Conservation (phyloP, 2,113 vertebrate genomes). For the Pterophyllum scalare region DNA sequence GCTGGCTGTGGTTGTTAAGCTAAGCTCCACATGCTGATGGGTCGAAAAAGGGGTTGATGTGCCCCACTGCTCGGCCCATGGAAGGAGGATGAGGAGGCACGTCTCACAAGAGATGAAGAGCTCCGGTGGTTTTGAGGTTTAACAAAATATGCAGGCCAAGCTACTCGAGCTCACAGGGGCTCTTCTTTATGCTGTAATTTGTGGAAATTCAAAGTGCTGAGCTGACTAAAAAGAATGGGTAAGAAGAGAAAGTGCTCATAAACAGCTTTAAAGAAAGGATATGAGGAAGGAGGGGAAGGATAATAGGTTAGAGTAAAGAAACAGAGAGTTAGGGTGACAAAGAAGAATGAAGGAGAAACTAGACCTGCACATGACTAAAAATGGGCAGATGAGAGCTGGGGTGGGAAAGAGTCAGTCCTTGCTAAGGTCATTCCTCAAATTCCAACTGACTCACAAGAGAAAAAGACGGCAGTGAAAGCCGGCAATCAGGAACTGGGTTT, state of each 20-base stretch:
- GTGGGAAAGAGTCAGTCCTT: slow-evolving; percentile 63
- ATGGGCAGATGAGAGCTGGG: slow-evolving; percentile 75
- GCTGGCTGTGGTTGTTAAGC: slow-evolving; percentile 39
- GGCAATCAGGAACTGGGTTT: slow-evolving; percentile 25
- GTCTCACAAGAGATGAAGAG: slow-evolving; percentile 51
- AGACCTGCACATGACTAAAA: slow-evolving; percentile 73
- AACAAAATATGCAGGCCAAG: slow-evolving; percentile 58
- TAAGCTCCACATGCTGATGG: slow-evolving; percentile 30
- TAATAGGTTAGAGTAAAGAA: slow-evolving; percentile 16
- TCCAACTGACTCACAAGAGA: slow-evolving; percentile 78
- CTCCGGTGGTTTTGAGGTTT: slow-evolving; percentile 63
- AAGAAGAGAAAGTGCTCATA: slow-evolving; percentile 32
- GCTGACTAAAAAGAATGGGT: slow-evolving; percentile 51
- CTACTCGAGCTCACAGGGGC: slow-evolving; percentile 44
- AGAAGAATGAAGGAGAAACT: slow-evolving; percentile 44
- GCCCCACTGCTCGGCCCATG: slow-evolving; percentile 24
- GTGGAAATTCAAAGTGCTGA: slow-evolving; percentile 69
- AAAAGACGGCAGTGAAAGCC: slow-evolving; percentile 37
- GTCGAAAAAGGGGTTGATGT: slow-evolving; percentile 41
- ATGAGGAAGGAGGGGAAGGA: slow-evolving; percentile 20
- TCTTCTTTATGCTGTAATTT: slow-evolving; percentile 66
- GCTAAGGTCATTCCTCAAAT: slow-evolving; percentile 78
- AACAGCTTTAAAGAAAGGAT: slow-evolving; percentile 32
- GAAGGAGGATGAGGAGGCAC: slow-evolving; percentile 13
- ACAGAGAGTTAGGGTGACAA: slow-evolving; percentile 39